Conservation (phyloP, 2,888 invertebrate species). For the Geotrupes spiniger region DNA sequence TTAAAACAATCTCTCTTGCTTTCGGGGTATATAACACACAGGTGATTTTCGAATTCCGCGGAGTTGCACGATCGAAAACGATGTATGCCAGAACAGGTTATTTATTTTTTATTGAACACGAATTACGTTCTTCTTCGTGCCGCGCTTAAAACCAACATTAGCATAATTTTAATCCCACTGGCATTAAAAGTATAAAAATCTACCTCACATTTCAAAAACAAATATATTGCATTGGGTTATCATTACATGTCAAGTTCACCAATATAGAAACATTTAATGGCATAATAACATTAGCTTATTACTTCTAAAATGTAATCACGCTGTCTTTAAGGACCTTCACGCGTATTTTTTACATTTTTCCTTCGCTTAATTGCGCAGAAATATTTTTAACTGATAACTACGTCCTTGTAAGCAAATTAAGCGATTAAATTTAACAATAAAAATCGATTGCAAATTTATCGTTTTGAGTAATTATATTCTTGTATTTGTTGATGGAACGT, state of each 20-base stretch:
- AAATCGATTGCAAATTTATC: too few relatives aligned
- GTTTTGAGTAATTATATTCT: too few relatives aligned
- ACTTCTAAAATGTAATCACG: too few relatives aligned
- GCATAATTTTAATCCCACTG: not conserved
- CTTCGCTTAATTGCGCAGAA: too few relatives aligned
- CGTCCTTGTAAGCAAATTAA: too few relatives aligned
- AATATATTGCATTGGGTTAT: constrained; percentile 15
- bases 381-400: too few relatives aligned
- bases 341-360: too few relatives aligned
- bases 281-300: too few relatives aligned
- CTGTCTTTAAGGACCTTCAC: too few relatives aligned
- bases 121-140: too few relatives aligned
- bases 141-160: not conserved
- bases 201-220: constrained; percentile 16
- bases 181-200: constrained; percentile 8
- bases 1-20: constrained; percentile 20
- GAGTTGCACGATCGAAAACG: not conserved
- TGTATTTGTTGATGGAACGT: too few relatives aligned
- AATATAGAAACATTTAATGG: constrained; percentile 4
- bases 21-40: constrained; percentile 27
- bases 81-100: not conserved
- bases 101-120: constrained; percentile 7
- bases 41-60: constrained; percentile 24
- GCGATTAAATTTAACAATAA: too few relatives aligned
- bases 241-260: constrained; percentile 13